phyloP scores from a whole-genome alignment of 2,888 invertebrate species.

The Eristalis pertinax region DNA sequence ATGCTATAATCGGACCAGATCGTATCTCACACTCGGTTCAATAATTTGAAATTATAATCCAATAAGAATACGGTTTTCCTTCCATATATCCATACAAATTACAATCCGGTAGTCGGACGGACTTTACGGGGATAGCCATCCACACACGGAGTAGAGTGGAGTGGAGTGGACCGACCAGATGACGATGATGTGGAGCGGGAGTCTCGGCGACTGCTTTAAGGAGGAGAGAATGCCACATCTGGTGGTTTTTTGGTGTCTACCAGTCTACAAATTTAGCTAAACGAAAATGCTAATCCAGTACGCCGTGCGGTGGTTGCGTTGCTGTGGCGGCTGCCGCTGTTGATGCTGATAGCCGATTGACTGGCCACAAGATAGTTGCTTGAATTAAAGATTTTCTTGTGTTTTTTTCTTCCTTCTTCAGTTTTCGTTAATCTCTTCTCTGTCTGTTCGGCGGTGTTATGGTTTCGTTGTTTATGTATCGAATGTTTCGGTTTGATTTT shows the following conservation, averaged over 20 bases:
- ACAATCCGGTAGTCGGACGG: constrained; percentile 37
- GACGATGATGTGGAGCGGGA: not conserved
- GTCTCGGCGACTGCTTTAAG: not conserved
- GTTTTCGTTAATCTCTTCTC: constrained; percentile 18
- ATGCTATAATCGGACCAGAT: constrained; percentile 41
- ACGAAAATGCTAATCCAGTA: constrained; percentile 58
- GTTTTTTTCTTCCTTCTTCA: constrained; percentile 29
- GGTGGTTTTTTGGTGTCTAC: constrained; percentile 47
- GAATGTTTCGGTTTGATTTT: constrained; percentile 15
- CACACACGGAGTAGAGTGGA: no score
- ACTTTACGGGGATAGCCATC: not conserved
- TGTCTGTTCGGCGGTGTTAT: not conserved
- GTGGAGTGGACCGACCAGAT: not conserved
- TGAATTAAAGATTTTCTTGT: constrained; percentile 28
- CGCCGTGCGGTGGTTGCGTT: constrained; percentile 2
- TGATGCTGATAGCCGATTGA: constrained; percentile 22
- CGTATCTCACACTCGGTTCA: constrained; percentile 55
- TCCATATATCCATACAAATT: not conserved
- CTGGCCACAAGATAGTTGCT: constrained; percentile 1
- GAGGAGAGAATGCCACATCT: constrained; percentile 51
- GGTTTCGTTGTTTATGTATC: constrained; percentile 2
- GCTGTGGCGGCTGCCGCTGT: constrained; percentile 6
- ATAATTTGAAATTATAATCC: constrained; percentile 70
- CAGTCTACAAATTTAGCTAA: constrained; percentile 64
- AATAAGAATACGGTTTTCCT: constrained; percentile 59